Percentiles rank a stretch among this genome's conserved stretches.
These are phyloP conservation scores for Pygoscelis antarcticus DNA, from an alignment of 2,113 vertebrate genomes.

Conservation along the genomic window DNA sequence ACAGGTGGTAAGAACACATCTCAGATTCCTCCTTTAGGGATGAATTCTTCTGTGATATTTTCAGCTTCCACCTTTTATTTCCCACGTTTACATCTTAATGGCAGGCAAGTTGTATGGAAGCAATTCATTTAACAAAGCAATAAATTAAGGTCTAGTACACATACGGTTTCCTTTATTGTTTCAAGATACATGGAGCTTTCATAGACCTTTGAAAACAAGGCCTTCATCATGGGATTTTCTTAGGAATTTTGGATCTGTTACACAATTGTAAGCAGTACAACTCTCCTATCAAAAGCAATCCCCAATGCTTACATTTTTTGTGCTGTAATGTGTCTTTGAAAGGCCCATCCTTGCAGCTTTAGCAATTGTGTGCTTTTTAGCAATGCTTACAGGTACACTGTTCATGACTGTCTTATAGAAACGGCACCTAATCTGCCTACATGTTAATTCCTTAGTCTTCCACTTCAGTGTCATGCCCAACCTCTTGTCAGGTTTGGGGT, in stretches of 20 bases:
- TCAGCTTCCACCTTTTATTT: not conserved
- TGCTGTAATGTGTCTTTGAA: not conserved
- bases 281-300: not conserved
- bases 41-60: not conserved
- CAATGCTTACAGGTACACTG: not conserved
- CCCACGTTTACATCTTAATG: not conserved
- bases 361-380: not conserved
- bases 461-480: not conserved
- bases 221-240: not conserved
- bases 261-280: not conserved
- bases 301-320: not conserved
- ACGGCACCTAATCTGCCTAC: not conserved
- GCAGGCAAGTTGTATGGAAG: not conserved
- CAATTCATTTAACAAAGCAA: constrained; percentile 24
- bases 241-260: not conserved
- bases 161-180: not conserved
- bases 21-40: not conserved
- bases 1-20: constrained; percentile 4
- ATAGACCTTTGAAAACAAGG: not conserved
- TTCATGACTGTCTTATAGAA: not conserved
- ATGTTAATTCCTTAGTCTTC: not conserved
- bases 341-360: not conserved
- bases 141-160: not conserved
- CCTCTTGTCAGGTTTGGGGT: not conserved
- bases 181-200: not conserved